phyloP scores from a whole-genome alignment of 2,113 vertebrate species.

The Chamaea fasciata region DNA sequence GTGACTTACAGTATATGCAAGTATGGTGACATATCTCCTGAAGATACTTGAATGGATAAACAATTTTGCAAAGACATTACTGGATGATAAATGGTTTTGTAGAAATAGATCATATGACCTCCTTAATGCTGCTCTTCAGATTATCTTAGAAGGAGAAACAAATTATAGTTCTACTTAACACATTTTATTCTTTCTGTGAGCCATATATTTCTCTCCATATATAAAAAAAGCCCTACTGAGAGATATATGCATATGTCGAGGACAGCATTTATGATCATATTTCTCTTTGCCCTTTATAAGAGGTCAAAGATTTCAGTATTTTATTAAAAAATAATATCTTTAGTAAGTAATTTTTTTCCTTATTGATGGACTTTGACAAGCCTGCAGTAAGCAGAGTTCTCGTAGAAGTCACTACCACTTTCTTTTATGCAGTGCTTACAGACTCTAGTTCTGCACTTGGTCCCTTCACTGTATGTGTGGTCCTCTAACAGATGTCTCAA shows the following conservation, averaged over 20 bases:
- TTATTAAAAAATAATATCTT: background rate
- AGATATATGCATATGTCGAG: background rate
- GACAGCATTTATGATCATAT: background rate
- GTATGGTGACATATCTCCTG: conserved; percentile 79
- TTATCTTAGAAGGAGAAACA: conserved; percentile 32
- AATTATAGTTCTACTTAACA: background rate
- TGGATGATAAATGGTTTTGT: conserved; percentile 53
- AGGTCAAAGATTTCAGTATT: background rate
- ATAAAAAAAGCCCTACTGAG: conserved; percentile 2
- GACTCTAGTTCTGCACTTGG: background rate
- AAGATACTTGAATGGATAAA: conserved; percentile 82
- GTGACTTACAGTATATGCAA: conserved; percentile 73
- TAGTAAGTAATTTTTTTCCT: background rate
- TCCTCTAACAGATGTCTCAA: background rate
- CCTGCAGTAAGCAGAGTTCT: background rate
- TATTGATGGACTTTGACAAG: background rate
- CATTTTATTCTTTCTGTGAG: background rate
- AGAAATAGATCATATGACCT: conserved; percentile 48
- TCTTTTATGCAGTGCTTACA: background rate
- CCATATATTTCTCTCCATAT: conserved; percentile 18
- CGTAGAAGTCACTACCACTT: background rate
- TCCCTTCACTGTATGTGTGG: background rate
- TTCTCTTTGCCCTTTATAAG: background rate
- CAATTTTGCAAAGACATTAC: conserved; percentile 54
- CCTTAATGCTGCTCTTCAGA: conserved; percentile 65